phyloP scores from a whole-genome alignment of 2,888 invertebrate species.

The Acanthosepion pharaonis region DNA sequence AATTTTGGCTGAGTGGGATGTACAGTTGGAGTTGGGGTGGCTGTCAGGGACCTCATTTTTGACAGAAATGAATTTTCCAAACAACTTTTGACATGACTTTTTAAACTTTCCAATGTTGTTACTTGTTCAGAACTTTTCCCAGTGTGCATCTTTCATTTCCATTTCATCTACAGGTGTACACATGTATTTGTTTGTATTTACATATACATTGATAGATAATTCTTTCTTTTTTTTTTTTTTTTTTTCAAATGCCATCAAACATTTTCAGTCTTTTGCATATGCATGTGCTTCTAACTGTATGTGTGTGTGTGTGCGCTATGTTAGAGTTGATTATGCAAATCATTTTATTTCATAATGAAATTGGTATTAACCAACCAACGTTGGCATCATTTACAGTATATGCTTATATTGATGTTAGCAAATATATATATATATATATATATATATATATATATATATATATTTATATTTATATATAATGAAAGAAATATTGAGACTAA shows the following conservation, averaged over 20 bases:
- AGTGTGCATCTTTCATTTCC: neutral
- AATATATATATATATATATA: neutral
- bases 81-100: conserved; percentile 24
- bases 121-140: neutral
- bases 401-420: too few species aligned
- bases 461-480: neutral
- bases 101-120: too few species aligned
- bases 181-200: neutral
- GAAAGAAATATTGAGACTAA: too few species aligned
- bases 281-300: neutral
- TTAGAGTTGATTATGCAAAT: too few species aligned
- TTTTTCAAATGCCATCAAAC: neutral
- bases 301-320: neutral
- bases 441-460: neutral
- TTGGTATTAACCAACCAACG: too few species aligned
- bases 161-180: too few species aligned
- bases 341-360: too few species aligned
- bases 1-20: neutral
- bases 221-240: neutral
- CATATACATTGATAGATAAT: neutral
- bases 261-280: neutral
- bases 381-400: too few species aligned
- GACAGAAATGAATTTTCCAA: neutral
- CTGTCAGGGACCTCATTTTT: too few species aligned
- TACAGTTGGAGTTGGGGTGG: neutral